Evolutionary conservation across 2,888 invertebrate species (phyloP).

Genomic region (Brenthis daphne): DNA sequence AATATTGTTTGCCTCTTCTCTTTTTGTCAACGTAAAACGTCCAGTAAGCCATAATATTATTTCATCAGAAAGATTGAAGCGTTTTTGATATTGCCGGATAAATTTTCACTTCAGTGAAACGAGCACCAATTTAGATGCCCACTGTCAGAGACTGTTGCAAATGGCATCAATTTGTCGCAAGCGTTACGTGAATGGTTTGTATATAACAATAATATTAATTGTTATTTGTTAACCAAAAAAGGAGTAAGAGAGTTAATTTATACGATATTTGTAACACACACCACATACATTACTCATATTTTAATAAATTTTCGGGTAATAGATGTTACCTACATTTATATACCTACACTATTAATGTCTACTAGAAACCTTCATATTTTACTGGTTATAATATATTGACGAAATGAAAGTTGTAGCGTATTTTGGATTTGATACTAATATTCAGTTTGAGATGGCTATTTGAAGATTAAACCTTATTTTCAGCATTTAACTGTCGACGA

Average conservation of each 20-base stretch:
- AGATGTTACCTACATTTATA: too few species aligned
- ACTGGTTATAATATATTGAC: too few species aligned
- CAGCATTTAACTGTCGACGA: too few species aligned
- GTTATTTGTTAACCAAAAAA: background rate
- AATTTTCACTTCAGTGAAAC: constrained; percentile 33
- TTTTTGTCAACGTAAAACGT: background rate
- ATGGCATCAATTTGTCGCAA: constrained; percentile 20
- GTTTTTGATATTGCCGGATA: constrained; percentile 33
- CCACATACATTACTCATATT: background rate
- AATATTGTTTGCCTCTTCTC: background rate
- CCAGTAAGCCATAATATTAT: constrained; percentile 14
- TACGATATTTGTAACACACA: too few species aligned
- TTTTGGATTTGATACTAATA: too few species aligned
- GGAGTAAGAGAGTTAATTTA: background rate
- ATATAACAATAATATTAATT: constrained; percentile 12
- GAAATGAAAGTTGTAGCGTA: too few species aligned
- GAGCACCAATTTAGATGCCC: constrained; percentile 27
- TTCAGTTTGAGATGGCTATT: too few species aligned
- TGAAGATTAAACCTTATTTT: too few species aligned
- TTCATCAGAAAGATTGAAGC: constrained; percentile 16
- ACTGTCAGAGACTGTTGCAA: constrained; percentile 24
- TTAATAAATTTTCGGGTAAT: too few species aligned
- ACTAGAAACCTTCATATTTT: too few species aligned
- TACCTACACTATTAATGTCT: too few species aligned
- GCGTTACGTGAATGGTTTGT: background rate